Evolutionary conservation across 2,113 vertebrate genomes (phyloP), one percentile per base, ranked within the genome.

Genomic region (Scytalopus superciliaris): DNA sequence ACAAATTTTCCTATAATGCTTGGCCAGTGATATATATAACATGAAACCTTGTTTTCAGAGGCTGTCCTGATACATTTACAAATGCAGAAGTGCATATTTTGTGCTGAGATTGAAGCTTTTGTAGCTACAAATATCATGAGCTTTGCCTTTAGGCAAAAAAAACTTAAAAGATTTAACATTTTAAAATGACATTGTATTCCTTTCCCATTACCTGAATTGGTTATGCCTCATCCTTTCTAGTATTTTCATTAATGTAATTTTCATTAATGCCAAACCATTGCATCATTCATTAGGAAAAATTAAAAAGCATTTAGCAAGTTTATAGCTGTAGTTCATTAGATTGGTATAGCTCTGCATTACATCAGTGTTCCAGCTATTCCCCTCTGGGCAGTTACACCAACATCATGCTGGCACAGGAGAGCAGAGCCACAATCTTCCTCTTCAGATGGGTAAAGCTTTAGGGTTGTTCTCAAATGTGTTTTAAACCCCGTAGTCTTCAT

Each of bases 301-400:
- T 94, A 87, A 88, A 96, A 90, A 66, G 19, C 50, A 77, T 50
- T 94, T 85, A 95, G 45, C 44, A 78, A 8, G 7, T 89, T 86
- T 78, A 35, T 68, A 35, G 16, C 44, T 75, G 60, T 52, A 72
- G 52, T 64, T 66, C 19, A 14, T 6, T 35, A 33, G 22, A 30
- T 44, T 52, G 67, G 22, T 85, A 27, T n/a, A 59, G 33, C 45
- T 73, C 39, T 49, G 37, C 30, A 5, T 53, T 59, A 27, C 50
- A 70, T 35, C 68, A 92, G 30, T 6, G 3, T 68, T 75, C 67
- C 2, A 1, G 17, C 31, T 39, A 23, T 47, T 91, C 17, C 25
- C 60, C 14, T 74, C 0, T 0, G 31, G 7, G 37, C 9, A 39
- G 24, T 53, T 59, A 40, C 33, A 68, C 19, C 42, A 80, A 37